phyloP scores from a whole-genome alignment of 2,113 vertebrate species.

The Vombatus ursinus region DNA sequence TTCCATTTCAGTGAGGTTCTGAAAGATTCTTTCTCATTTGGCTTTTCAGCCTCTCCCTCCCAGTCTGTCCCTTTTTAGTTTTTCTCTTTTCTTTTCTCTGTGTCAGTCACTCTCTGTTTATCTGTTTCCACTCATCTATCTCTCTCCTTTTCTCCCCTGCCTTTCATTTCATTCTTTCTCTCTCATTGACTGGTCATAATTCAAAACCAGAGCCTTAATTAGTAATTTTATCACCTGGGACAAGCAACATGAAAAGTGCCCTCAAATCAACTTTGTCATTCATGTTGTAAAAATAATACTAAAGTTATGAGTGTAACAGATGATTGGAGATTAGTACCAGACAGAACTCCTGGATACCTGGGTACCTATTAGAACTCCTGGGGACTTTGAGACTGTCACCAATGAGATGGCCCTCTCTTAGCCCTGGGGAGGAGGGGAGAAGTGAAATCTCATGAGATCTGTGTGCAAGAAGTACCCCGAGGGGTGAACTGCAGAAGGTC shows the following conservation, averaged over 20 bases:
- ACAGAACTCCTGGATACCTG: neutral
- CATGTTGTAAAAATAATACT: neutral
- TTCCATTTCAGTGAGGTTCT: neutral
- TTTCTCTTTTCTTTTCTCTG: neutral
- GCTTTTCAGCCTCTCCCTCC: neutral
- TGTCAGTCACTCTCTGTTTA: neutral
- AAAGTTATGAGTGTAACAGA: neutral
- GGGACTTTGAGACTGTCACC: neutral
- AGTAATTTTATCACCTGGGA: neutral
- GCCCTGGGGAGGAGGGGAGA: neutral
- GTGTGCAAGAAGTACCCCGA: neutral
- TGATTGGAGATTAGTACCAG: neutral
- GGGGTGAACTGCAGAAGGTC: neutral
- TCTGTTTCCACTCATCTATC: neutral
- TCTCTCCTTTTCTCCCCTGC: neutral
- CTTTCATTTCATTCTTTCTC: neutral
- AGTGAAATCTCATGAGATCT: neutral
- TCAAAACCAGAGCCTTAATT: neutral
- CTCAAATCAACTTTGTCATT: neutral
- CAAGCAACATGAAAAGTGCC: neutral
- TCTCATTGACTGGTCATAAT: neutral
- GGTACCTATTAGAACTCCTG: neutral
- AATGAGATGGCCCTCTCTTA: neutral
- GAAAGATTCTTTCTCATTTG: neutral
- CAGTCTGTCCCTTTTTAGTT: neutral